Evolutionary conservation across 2,888 invertebrate genomes (phyloP).

Genomic region (Aphrophora alni): DNA sequence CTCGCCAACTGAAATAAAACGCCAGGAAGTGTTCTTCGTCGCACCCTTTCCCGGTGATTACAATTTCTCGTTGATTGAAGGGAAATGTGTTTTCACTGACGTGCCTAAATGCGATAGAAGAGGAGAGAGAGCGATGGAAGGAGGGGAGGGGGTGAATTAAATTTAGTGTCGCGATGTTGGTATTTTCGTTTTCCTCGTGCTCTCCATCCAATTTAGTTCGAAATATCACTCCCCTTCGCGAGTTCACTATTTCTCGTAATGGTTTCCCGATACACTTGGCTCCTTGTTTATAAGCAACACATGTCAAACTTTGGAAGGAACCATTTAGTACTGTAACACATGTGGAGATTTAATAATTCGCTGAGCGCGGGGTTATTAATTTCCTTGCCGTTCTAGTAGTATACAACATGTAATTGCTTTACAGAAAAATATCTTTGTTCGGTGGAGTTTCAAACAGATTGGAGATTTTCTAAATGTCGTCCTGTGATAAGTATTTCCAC

Average conservation of each 20-base stretch:
- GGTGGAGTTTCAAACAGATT: too few relatives aligned
- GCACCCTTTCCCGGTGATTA: neutral
- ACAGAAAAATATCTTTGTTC: neutral
- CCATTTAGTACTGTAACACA: neutral
- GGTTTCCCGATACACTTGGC: neutral
- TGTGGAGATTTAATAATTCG: neutral
- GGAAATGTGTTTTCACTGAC: neutral
- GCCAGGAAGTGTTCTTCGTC: neutral
- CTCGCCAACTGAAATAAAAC: neutral
- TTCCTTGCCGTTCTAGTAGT: neutral
- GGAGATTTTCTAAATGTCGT: too few relatives aligned
- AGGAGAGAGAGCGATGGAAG: too few relatives aligned
- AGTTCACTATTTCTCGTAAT: neutral
- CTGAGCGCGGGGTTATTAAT: neutral
- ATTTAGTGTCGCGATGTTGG: neutral
- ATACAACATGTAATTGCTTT: neutral
- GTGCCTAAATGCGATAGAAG: neutral
- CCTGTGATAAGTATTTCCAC: too few relatives aligned
- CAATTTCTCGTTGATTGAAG: constrained; percentile 4
- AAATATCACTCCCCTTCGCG: neutral
- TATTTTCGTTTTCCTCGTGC: neutral
- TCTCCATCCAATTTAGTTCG: too few relatives aligned
- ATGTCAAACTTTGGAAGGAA: neutral
- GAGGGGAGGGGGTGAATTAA: neutral
- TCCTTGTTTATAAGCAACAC: neutral